These are phyloP conservation scores for Nomada goodeniana DNA, from an alignment of 2,888 invertebrate genomes.

Conservation along the genomic window DNA sequence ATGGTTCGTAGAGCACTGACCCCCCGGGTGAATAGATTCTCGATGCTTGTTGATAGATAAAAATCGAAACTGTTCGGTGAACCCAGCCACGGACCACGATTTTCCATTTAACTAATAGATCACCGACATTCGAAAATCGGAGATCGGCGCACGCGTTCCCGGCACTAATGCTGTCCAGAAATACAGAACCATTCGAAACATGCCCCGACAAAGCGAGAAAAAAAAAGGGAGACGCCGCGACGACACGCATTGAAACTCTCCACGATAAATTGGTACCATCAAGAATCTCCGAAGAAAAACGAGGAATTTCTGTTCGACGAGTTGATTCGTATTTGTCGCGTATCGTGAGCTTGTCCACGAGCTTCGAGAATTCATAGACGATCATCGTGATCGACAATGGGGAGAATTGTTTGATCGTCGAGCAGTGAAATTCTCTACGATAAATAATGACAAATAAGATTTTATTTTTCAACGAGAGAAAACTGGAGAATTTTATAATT, in stretches of 20 bases:
- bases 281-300: not conserved
- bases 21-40: not conserved
- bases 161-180: not conserved
- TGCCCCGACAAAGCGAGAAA: not conserved
- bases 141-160: not conserved
- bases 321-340: too few relatives aligned
- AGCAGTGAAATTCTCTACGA: not conserved
- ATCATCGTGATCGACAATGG: too few relatives aligned
- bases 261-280: not conserved
- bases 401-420: too few relatives aligned
- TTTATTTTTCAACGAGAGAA: too few relatives aligned
- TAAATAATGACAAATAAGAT: not conserved
- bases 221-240: not conserved
- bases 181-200: not conserved
- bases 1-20: not conserved
- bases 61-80: not conserved
- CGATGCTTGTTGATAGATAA: not conserved
- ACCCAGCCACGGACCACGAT: not conserved
- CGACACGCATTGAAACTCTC: too few relatives aligned
- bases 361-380: too few relatives aligned
- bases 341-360: too few relatives aligned
- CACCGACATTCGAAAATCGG: not conserved
- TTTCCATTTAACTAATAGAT: slow-evolving; percentile 9
- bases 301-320: not conserved
- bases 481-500: not conserved